phyloP scores from a whole-genome alignment of 2,888 invertebrate species.

The Lithosia quadra region DNA sequence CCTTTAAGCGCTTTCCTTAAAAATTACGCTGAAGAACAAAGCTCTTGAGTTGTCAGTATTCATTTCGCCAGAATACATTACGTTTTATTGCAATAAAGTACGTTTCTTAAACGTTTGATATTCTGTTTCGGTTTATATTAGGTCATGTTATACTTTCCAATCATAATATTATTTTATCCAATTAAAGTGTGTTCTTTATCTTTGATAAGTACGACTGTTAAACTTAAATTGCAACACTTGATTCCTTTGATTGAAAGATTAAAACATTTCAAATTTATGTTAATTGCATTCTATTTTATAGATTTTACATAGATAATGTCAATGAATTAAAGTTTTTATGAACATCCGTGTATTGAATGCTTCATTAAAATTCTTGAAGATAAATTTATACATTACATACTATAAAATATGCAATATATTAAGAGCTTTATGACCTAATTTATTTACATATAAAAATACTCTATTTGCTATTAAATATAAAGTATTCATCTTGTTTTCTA shows the following conservation, averaged over 20 bases:
- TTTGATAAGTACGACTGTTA: neutral
- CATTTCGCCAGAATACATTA: slow-evolving; percentile 44
- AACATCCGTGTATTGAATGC: neutral
- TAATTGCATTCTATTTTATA: neutral
- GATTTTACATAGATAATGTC: slow-evolving; percentile 10
- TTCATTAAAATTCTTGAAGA: slow-evolving; percentile 15
- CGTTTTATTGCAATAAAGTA: slow-evolving; percentile 60
- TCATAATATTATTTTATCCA: slow-evolving; percentile 45
- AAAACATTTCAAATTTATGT: neutral
- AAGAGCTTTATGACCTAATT: neutral
- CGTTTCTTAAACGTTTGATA: slow-evolving; percentile 49
- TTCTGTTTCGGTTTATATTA: slow-evolving; percentile 61
- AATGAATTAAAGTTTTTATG: slow-evolving; percentile 10
- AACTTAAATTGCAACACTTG: neutral
- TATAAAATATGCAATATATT: neutral
- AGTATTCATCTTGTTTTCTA: slow-evolving; percentile 17
- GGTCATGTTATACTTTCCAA: slow-evolving; percentile 46
- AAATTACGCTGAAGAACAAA: slow-evolving; percentile 50
- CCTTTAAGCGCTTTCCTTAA: slow-evolving; percentile 61
- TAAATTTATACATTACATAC: slow-evolving; percentile 8
- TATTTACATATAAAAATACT: neutral
- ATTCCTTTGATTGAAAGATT: neutral
- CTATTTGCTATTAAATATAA: neutral
- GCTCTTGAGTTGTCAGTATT: slow-evolving; percentile 41
- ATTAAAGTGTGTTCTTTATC: neutral